phyloP scores from a whole-genome alignment of 1,140 invertebrate genomes.

The Antheraea mylitta region DNA sequence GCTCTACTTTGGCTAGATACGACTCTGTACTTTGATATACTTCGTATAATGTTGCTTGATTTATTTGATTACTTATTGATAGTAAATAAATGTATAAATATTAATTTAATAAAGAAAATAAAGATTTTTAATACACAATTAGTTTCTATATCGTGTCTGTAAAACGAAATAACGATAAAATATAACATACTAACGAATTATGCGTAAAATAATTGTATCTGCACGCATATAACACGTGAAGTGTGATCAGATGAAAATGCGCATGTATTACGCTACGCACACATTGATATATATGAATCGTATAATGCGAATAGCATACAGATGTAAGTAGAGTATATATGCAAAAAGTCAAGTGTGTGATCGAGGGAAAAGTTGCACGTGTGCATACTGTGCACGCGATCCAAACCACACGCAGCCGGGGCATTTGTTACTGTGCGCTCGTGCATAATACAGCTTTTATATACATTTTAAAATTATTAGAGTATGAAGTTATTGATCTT shows the following conservation, averaged over 20 bases:
- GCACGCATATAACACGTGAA: not conserved
- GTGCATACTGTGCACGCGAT: conserved; percentile 59
- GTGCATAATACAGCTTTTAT: conserved; percentile 6
- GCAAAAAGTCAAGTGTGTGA: conserved; percentile 10
- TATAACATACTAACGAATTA: not conserved
- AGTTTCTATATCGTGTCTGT: not conserved
- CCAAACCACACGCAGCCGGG: conserved; percentile 46
- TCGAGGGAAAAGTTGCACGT: conserved; percentile 23
- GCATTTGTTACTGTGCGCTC: conserved; percentile 47
- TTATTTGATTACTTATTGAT: too few species aligned
- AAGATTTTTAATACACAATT: not conserved
- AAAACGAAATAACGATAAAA: not conserved
- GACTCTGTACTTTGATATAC: too few species aligned
- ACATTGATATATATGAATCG: not conserved
- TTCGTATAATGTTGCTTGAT: too few species aligned
- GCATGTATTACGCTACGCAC: not conserved
- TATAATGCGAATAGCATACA: not conserved
- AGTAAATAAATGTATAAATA: too few species aligned
- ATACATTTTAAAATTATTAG: not conserved
- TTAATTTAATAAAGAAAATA: not conserved
- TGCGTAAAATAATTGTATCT: conserved; percentile 1
- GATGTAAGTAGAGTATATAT: not conserved
- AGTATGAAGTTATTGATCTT: not conserved
- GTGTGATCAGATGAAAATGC: not conserved
- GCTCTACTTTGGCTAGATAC: too few species aligned